phyloP scores from a whole-genome alignment of 1,140 invertebrate species.

The Euglossa dilemma region DNA sequence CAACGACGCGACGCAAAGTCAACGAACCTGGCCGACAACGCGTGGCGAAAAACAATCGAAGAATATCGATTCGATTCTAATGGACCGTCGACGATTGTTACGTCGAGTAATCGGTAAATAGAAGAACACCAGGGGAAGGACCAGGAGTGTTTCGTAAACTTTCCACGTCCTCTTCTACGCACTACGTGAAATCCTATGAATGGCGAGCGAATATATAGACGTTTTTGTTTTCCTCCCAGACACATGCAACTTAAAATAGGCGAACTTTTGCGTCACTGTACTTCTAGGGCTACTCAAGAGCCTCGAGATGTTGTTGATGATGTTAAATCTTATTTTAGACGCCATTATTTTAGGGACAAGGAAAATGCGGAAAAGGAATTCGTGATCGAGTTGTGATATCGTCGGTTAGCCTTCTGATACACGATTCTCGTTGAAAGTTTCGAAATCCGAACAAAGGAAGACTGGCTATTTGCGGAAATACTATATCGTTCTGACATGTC shows the following conservation, averaged over 20 bases:
- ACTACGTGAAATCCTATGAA: neutral
- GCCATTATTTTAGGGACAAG: too few relatives aligned
- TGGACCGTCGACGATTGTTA: neutral
- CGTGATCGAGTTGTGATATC: neutral
- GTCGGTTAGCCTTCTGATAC: neutral
- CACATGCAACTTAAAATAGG: slow-evolving; percentile 20
- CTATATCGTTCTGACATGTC: neutral
- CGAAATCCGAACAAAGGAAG: neutral
- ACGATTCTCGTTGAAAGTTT: neutral
- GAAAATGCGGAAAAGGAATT: neutral
- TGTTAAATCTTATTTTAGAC: slow-evolving; percentile 29
- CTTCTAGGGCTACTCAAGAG: neutral
- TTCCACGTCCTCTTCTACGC: neutral
- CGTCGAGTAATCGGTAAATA: neutral
- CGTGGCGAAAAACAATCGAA: slow-evolving; percentile 2
- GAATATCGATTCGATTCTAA: slow-evolving; percentile 29
- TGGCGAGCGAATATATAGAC: neutral
- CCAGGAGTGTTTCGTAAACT: neutral
- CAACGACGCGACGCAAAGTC: slow-evolving; percentile 5
- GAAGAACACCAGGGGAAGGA: neutral
- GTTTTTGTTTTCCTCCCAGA: neutral
- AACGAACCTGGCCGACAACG: slow-evolving; percentile 16
- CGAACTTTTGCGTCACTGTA: neutral
- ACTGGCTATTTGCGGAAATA: neutral
- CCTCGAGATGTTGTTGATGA: neutral